phyloP scores from a whole-genome alignment of 2,113 vertebrate species.

The Sorex araneus region DNA sequence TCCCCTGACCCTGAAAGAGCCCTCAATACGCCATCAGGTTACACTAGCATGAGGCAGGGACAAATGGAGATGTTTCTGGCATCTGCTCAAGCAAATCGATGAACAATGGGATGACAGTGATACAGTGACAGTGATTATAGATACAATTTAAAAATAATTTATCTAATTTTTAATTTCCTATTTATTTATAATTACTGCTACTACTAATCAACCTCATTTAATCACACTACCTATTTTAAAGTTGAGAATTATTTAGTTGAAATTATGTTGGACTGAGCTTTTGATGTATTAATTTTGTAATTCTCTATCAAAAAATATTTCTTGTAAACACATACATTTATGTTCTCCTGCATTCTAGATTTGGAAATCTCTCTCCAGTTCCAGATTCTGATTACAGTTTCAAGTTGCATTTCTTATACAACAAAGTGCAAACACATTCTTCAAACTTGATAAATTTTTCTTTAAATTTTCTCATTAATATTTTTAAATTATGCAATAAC shows the following conservation, averaged over 20 bases:
- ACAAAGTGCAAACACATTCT: neutral
- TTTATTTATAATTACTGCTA: neutral
- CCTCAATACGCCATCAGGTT: no score
- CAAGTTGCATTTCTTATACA: neutral
- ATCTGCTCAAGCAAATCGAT: no score
- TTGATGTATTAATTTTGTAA: constrained; percentile 10
- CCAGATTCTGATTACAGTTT: neutral
- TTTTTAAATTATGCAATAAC: no score
- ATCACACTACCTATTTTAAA: neutral
- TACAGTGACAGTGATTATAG: no score
- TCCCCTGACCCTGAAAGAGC: no score
- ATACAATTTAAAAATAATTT: neutral
- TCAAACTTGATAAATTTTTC: neutral
- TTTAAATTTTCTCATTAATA: no score
- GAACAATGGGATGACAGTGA: no score
- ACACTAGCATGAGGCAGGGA: no score
- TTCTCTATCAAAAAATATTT: neutral
- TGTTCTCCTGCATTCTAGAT: neutral
- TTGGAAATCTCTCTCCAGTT: neutral
- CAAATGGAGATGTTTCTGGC: no score
- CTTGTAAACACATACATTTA: neutral
- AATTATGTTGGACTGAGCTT: neutral
- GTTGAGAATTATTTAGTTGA: neutral
- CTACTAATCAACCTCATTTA: neutral
- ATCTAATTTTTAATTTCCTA: neutral